Base-by-base conservation (phyloP, 2,888 invertebrate species). In the Loripinus fragilis region DNA sequence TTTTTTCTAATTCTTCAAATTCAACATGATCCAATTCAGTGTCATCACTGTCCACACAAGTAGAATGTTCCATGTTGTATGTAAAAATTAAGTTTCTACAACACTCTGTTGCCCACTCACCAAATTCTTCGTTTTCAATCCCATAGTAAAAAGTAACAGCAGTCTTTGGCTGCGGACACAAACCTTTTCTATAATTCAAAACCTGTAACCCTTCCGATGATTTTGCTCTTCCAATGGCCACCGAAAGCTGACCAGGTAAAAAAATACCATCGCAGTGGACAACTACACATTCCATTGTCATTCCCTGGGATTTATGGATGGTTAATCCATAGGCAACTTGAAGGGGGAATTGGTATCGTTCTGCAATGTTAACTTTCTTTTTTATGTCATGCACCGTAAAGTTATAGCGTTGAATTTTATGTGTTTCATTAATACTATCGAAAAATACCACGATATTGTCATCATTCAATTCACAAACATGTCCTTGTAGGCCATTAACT, bases 401-500 rank as follows among this genome's bases (percentile, higher is more conserved):
- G 12, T 52, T 17, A 25, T 52, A 25, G 5, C 25, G 23, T 52
- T 52, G 23, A 52, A 52, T 52, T 52, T 52, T 52, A 23, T 52
- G 52, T 23, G 52, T 25, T 52, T 52, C 52, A 25, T 52, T 52
- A 25, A 52, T 8, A 25, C 5, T 52, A 52, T 52, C 52, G 25
- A 76, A 66, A 28, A 67, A 20, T 2, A 71, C 66, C 30, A 20
- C 23, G 7, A 76, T 66, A 71, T 17, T 17, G 17, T 66, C 50
- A 30, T 33, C 30, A 30, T 30, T 30, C 25, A 70, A 20, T 66
- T 30, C 33, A 42, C 33, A 41, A n/a, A 80, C 71, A 30, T n/a
- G 77, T 15, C 78, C 77, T 20, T 38, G n/a, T 20, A 81, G 35
- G 15, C 74, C 77, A 70, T 80, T 80, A 8, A 80, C 74, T 33